Conservation (phyloP, 2,113 vertebrate species). For the Illadopsis cleaveri region DNA sequence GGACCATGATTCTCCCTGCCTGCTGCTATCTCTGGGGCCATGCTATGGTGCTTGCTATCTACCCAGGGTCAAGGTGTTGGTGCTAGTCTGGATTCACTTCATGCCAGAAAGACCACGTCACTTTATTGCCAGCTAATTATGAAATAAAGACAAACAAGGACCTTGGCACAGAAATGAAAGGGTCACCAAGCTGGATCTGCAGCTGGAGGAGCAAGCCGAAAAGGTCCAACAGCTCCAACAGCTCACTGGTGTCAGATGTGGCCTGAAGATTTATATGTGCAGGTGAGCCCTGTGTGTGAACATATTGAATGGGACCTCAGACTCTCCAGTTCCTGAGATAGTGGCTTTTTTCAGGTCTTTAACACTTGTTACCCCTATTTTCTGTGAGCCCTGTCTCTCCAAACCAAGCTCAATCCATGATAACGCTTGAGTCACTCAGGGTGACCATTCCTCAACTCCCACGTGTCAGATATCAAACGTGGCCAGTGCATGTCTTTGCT, state of each 20-base stretch:
- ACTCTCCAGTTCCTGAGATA: neutral
- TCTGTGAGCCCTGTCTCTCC: neutral
- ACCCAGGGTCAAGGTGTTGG: neutral
- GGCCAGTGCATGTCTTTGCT: neutral
- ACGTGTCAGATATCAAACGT: fast-evolving
- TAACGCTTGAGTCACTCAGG: neutral
- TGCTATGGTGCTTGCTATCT: neutral
- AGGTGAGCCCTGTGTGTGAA: neutral
- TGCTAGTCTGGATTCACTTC: neutral
- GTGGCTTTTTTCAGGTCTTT: neutral
- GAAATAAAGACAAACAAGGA: neutral
- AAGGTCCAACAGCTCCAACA: neutral
- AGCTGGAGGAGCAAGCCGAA: neutral
- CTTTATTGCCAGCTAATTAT: neutral
- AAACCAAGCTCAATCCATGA: neutral
- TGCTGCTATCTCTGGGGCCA: neutral
- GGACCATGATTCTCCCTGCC: neutral
- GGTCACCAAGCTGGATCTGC: neutral
- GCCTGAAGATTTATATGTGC: neutral
- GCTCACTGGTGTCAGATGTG: neutral
- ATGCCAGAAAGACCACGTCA: fast-evolving
- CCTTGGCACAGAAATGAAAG: neutral
- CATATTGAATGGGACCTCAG: neutral
- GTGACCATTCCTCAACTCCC: neutral
- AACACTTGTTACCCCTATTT: neutral